These are phyloP conservation scores for Lasioglossum villosulum DNA, from an alignment of 2,888 invertebrate species.

Conservation along the genomic window DNA sequence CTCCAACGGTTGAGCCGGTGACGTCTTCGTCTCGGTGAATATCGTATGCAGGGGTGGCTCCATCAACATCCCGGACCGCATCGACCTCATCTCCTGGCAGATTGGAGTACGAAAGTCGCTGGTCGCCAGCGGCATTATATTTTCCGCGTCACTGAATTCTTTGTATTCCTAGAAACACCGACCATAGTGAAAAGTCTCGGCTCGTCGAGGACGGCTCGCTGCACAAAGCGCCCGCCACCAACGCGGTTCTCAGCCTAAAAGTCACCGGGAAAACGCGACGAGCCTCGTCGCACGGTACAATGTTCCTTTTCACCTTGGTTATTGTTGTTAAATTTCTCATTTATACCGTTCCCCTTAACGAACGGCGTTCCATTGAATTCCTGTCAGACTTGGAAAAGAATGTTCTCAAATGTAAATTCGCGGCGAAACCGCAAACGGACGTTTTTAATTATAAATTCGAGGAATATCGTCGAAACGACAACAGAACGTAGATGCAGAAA, in stretches of 20 bases:
- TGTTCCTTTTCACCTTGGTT: background rate
- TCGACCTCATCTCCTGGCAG: conserved; percentile 91
- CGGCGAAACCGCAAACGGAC: background rate
- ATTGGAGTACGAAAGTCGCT: conserved; percentile 94
- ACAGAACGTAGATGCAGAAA: too few species aligned
- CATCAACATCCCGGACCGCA: conserved; percentile 75
- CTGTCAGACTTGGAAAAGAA: background rate
- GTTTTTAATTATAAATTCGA: background rate
- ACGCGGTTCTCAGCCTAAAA: conserved; percentile 4
- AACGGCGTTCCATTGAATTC: background rate
- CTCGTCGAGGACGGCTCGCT: conserved; percentile 16
- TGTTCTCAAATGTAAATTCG: background rate
- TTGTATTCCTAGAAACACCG: conserved; percentile 91
- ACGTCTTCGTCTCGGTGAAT: conserved; percentile 55
- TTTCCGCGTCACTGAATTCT: conserved; percentile 96
- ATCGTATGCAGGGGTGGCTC: conserved; percentile 39
- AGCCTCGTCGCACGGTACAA: background rate
- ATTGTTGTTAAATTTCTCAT: background rate
- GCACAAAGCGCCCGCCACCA: background rate
- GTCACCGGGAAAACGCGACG: conserved; percentile 4
- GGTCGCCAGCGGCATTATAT: conserved; percentile 93
- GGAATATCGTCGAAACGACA: too few species aligned
- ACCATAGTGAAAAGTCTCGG: conserved; percentile 65
- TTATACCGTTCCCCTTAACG: background rate
- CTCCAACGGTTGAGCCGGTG: conserved; percentile 65